A percentile compares a stretch with the other conserved stretches of the same genome.
phyloP scores from a whole-genome alignment of 2,113 vertebrate genomes.

The Antechinus flavipes region DNA sequence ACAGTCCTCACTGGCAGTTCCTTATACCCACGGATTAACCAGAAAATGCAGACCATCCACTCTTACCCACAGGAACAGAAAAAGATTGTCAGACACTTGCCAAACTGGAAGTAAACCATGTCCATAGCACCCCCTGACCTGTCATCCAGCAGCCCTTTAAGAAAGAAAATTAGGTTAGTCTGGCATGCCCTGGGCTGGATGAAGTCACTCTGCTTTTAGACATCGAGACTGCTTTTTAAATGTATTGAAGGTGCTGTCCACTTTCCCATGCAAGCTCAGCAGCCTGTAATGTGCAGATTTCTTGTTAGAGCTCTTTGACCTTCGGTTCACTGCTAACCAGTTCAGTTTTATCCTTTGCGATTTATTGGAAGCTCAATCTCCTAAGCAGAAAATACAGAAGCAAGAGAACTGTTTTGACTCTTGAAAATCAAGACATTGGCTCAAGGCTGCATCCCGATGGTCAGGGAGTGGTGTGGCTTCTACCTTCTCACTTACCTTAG shows the following conservation, averaged over 20 bases:
- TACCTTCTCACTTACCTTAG: not conserved
- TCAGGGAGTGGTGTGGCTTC: not conserved
- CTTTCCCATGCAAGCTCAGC: not conserved
- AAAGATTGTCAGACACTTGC: not conserved
- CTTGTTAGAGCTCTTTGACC: not conserved
- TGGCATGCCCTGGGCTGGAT: not conserved
- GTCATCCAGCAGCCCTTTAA: not conserved
- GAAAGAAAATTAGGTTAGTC: not conserved
- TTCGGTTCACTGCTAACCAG: not conserved
- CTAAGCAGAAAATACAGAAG: not conserved
- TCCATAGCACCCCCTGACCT: not conserved
- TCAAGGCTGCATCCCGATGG: not conserved
- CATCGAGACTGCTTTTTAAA: not conserved
- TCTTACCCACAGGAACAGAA: not conserved
- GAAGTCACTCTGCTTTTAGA: not conserved
- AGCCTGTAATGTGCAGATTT: not conserved
- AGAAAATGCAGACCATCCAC: not conserved
- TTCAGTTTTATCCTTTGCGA: not conserved
- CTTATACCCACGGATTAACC: not conserved
- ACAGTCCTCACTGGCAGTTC: not conserved
- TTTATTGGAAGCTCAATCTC: not conserved
- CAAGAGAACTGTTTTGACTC: not conserved
- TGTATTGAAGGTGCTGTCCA: not conserved
- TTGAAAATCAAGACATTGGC: not conserved
- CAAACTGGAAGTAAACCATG: not conserved